Evolutionary conservation across 2,797 vertebrate species (phyloP), one percentile per base, ranked within the genome.

Genomic region (Periophthalmus magnuspinnatus): DNA sequence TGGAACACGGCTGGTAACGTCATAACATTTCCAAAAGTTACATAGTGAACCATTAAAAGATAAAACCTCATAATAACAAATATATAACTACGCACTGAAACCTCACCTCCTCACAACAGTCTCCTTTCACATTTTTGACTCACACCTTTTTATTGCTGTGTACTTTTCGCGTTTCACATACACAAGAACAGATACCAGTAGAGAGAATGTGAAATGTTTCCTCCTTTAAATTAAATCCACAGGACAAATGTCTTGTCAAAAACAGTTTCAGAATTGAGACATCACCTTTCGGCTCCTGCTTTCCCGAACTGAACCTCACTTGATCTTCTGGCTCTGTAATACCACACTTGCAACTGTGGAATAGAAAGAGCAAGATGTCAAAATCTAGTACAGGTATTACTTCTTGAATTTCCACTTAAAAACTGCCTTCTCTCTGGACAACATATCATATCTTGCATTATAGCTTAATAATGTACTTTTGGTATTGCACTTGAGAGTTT

Each of bases 211-310:
- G 14, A 57, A 32, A 32, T 16, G 24, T 28, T 17, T 14, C 55
- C 24, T 17, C 32, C 14, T 56, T 57, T 17, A 57, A 57, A 32
- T 57, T 13, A 28, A 57, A 57, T 57, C 55, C 24, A 57, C 33
- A 36, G 57, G 19, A 59, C 28, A 36, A 59, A 59, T 59, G 57
- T 59, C 28, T 34, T 59, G 55, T 59, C 57, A 59, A 4, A 33
- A 33, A 9, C 17, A 1, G 57, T 59, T 59, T 59, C 11, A 17
- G 17, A 59, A 59, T 59, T 34, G 57, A 59, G 57, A 10, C 57
- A 59, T 57, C 28, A 59, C n/a, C 32, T 59, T 59, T 59, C 2
- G 57, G 57, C 57, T 59, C 57, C 7, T 59, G 57, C 57, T 59
- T 32, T 59, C 33, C 33, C 17, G 11, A 36, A 59, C 32, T 34